Evolutionary conservation across 2,888 invertebrate genomes (phyloP).

Genomic region (Augiades crinisus): DNA sequence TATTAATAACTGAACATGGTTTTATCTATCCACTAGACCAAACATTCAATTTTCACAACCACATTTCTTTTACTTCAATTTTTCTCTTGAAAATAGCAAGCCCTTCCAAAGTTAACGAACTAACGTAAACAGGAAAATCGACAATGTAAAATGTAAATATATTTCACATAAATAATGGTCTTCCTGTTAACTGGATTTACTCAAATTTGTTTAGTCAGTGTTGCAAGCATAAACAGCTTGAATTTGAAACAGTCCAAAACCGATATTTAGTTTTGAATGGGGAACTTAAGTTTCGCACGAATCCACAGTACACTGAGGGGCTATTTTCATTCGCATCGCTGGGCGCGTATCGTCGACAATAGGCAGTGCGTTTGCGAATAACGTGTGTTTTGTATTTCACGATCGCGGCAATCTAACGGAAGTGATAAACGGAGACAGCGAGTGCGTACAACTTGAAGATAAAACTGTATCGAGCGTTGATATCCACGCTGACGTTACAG

Average conservation of each 20-base stretch:
- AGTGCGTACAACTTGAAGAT: conserved; percentile 27
- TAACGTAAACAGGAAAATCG: too few relatives aligned
- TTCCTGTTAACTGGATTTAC: too few relatives aligned
- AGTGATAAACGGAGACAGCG: conserved; percentile 47
- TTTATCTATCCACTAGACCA: too few relatives aligned
- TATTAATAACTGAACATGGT: too few relatives aligned
- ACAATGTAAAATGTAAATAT: too few relatives aligned
- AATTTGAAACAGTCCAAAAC: neutral
- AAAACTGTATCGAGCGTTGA: conserved; percentile 1
- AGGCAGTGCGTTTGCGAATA: conserved; percentile 24
- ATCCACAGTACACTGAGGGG: conserved; percentile 45
- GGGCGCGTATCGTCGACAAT: neutral
- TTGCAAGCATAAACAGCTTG: too few relatives aligned
- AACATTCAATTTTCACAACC: too few relatives aligned
- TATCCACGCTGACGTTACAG: neutral
- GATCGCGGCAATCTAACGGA: conserved; percentile 52
- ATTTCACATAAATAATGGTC: too few relatives aligned
- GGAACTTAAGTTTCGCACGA: conserved; percentile 33
- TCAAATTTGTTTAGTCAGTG: too few relatives aligned
- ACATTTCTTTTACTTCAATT: too few relatives aligned
- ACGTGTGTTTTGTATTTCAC: conserved; percentile 39
- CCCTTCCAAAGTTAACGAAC: too few relatives aligned
- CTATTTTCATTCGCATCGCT: conserved; percentile 41
- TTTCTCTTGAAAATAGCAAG: too few relatives aligned
- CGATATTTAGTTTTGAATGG: neutral